Evolutionary conservation across 2,113 vertebrate species (phyloP).

Genomic region (Pogonocichla stellata): DNA sequence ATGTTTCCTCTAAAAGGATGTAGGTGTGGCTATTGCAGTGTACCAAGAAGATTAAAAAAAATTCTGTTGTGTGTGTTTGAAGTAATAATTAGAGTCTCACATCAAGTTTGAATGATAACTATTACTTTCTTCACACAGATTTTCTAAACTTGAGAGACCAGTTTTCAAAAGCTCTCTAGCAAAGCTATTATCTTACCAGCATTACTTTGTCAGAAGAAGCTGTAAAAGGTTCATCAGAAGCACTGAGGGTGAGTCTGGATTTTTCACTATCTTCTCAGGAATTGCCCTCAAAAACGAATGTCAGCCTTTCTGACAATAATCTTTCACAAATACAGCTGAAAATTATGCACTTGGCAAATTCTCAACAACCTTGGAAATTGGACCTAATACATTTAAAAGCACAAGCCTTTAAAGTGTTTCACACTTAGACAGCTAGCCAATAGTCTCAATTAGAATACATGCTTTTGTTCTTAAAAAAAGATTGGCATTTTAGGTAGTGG

Average conservation of each 20-base stretch:
- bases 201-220: conserved; percentile 15
- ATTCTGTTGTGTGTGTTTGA: conserved; percentile 33
- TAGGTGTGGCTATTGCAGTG: conserved; percentile 29
- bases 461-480: neutral
- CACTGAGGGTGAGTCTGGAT: neutral
- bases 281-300: neutral
- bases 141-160: conserved; percentile 61
- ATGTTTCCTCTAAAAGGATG: neutral
- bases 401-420: neutral
- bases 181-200: conserved; percentile 23
- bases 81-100: conserved; percentile 66
- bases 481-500: neutral
- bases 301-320: conserved; percentile 9
- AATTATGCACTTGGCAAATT: neutral
- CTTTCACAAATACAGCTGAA: neutral
- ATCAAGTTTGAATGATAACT: conserved; percentile 57
- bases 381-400: neutral
- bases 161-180: conserved; percentile 58
- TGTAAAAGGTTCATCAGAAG: conserved; percentile 2
- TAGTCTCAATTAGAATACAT: neutral
- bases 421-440: neutral
- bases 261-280: conserved; percentile 2
- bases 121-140: conserved; percentile 46
- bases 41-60: neutral
- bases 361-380: neutral